Conservation (phyloP, 92 coral and sea anemone species). For the Actinostola sp. region DNA sequence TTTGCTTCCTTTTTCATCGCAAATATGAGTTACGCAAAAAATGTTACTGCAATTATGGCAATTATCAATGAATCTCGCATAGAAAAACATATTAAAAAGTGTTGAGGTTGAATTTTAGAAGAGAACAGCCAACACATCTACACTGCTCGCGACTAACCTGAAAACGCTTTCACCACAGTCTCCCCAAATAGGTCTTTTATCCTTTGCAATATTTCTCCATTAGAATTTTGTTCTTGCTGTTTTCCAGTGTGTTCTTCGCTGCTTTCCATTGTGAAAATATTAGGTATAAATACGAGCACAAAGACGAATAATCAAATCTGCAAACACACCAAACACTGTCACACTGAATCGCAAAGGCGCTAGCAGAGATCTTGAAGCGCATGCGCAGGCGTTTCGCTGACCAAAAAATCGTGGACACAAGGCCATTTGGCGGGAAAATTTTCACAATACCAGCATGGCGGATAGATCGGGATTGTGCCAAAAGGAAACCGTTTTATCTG, state of each 20-base stretch:
- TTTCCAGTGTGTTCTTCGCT: no score
- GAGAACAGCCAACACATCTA: not conserved
- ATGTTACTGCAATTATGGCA: no score
- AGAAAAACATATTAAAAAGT: not conserved
- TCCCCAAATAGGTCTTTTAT: not conserved
- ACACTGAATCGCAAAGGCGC: no score
- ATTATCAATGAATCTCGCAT: not conserved
- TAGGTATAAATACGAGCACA: no score
- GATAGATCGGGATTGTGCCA: constrained; percentile 8
- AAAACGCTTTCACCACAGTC: not conserved
- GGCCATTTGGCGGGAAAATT: not conserved
- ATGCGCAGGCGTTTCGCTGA: not conserved
- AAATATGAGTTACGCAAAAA: not conserved
- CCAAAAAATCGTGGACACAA: not conserved
- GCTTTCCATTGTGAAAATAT: no score
- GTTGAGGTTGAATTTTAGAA: not conserved
- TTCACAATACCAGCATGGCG: not conserved
- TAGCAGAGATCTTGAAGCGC: no score
- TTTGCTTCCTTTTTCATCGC: no score
- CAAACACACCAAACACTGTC: no score
- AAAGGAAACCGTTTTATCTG: constrained; percentile 18
- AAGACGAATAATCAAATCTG: no score
- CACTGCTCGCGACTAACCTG: not conserved
- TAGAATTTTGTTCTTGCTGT: no score
- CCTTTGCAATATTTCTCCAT: not conserved